A percentile compares a stretch with the other conserved stretches of the same genome.
phyloP scores from a whole-genome alignment of 2,888 invertebrate species.

The Callyntrura sp. region DNA sequence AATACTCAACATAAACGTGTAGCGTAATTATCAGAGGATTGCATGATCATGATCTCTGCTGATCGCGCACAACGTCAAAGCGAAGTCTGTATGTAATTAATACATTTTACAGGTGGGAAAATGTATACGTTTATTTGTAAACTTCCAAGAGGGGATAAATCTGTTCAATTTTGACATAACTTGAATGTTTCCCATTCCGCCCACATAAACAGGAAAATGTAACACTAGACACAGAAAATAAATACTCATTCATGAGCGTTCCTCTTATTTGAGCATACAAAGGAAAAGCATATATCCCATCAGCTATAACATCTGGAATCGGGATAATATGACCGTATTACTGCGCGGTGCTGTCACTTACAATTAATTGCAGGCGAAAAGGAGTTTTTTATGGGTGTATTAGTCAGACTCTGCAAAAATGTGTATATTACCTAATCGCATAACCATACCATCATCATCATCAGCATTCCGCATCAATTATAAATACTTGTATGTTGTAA shows the following conservation, averaged over 20 bases:
- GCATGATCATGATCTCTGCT: constrained; percentile 4
- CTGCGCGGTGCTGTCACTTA: too few species aligned
- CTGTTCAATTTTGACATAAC: constrained; percentile 60
- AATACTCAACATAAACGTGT: neutral
- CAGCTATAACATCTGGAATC: neutral
- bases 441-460: neutral
- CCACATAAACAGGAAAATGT: neutral
- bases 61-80: neutral
- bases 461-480: neutral
- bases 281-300: neutral
- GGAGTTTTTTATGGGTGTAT: neutral
- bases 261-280: too few species aligned
- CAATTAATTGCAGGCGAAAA: neutral
- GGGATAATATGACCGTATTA: too few species aligned
- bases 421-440: too few species aligned
- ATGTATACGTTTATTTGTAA: constrained; percentile 24
- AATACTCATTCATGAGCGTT: neutral
- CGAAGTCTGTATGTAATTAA: neutral
- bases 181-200: constrained; percentile 54
- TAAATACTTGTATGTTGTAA: neutral
- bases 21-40: neutral
- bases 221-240: neutral
- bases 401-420: neutral
- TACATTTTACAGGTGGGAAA: constrained; percentile 35
- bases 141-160: constrained; percentile 6